Base-by-base conservation (phyloP, 2,888 invertebrate genomes). In the Drosophila acutilabella region DNA sequence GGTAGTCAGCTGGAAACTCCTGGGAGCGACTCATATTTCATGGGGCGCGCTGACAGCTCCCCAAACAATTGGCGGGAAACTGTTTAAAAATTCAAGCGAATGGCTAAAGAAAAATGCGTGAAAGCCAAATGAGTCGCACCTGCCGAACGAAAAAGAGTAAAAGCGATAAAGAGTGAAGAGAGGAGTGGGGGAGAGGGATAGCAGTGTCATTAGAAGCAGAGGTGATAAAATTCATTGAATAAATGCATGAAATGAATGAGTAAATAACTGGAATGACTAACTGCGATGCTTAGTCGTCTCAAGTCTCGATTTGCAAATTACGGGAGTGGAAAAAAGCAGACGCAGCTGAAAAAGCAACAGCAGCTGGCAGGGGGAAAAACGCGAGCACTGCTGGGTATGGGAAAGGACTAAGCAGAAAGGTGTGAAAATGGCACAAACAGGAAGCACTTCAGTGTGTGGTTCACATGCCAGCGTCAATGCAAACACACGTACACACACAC, bases 191-290 rank as follows among this genome's bases (percentile, higher is more conserved):
- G n/a, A 1, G 11, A 1, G 50, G 7, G 40, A n/a, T 20, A 38
- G 40, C 1, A 10, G 47, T 23, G 42, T 18, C 18, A n/a, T 36
- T 16, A 11, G 26, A 44, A 65, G 71, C 41, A n/a, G 16, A 10
- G 14, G 16, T n/a, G n/a, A 41, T 4, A 10, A 33, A 16, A 47
- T 47, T 69, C 71, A 74, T 71, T 87, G 79, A 78, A 87, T 89
- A 81, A 87, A 87, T 83, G 75, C 76, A 88, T 81, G 75, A 84
- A 84, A 84, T 87, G 81, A 87, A 87, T 89, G 76, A 87, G 75
- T 84, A 88, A 88, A 88, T 87, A 89, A 78, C 87, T 70, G 65
- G 69, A 83, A 88, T 84, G 85, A 83, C 83, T 83, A 86, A 83
- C 87, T 68, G 88, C 76, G 75, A 42, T 79, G 61, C 74, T 77